phyloP scores from a whole-genome alignment of 2,888 invertebrate genomes.

The Cantharis rufa region DNA sequence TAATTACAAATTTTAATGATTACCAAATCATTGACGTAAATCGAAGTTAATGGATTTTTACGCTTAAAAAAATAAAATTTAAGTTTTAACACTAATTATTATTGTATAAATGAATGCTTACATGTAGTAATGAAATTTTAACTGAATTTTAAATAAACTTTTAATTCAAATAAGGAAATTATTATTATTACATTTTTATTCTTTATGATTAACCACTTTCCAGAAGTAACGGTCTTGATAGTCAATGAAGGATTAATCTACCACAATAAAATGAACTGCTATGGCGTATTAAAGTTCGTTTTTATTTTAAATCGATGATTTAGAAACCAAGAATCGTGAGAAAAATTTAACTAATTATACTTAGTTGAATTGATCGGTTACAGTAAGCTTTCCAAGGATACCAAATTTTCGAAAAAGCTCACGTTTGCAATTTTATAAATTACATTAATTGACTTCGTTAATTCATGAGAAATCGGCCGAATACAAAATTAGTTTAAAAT shows the following conservation, averaged over 20 bases:
- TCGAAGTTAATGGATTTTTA: neutral
- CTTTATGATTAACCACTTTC: neutral
- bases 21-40: neutral
- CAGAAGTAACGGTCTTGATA: neutral
- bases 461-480: neutral
- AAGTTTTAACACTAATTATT: neutral
- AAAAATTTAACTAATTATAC: neutral
- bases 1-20: neutral
- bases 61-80: neutral
- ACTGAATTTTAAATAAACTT: neutral
- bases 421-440: neutral
- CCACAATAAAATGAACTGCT: neutral
- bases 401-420: neutral
- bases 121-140: neutral
- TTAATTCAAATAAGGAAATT: neutral
- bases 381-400: neutral
- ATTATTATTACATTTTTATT: neutral
- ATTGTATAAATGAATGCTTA: neutral
- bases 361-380: neutral
- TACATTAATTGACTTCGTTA: neutral
- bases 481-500: neutral
- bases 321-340: neutral
- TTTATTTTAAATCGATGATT: neutral
- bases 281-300: neutral
- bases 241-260: neutral